Evolutionary conservation across 1,140 invertebrate genomes (phyloP).

Genomic region (Carcinoscorpius rotundicauda): DNA sequence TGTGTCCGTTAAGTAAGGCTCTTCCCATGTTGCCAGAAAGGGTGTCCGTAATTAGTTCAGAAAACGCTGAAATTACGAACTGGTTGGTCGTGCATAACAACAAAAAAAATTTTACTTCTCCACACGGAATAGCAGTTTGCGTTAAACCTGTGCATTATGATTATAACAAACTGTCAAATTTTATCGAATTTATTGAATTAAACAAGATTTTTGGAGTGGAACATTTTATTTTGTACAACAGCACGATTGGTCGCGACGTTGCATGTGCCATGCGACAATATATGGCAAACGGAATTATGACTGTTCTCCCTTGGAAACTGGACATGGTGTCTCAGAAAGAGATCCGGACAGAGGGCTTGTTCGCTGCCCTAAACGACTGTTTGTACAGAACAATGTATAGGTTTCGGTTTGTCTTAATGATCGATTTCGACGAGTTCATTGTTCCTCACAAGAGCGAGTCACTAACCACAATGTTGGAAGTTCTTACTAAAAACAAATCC

Average conservation of each 20-base stretch:
- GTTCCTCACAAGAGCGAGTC: constrained; percentile 63
- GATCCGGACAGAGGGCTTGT: constrained; percentile 81
- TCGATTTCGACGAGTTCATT: constrained; percentile 85
- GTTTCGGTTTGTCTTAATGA: constrained; percentile 63
- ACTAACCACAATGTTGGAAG: constrained; percentile 29
- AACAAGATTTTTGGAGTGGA: constrained; percentile 71
- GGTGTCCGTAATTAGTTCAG: constrained; percentile 46
- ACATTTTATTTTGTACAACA: constrained; percentile 87
- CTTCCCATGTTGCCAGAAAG: constrained; percentile 35
- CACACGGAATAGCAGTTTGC: constrained; percentile 61
- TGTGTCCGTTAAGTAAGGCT: constrained; percentile 46
- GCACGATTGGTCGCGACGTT: constrained; percentile 65
- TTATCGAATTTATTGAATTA: constrained; percentile 86
- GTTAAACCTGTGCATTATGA: constrained; percentile 85
- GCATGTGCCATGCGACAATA: constrained; percentile 56
- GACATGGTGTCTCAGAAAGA: constrained; percentile 79
- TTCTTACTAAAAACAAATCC: constrained; percentile 12
- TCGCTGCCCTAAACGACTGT: constrained; percentile 86
- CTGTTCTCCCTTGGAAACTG: constrained; percentile 68
- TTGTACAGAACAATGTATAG: constrained; percentile 75
- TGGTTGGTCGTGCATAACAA: constrained; percentile 36
- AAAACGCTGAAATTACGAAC: constrained; percentile 41
- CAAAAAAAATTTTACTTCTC: constrained; percentile 8
- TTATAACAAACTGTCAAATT: constrained; percentile 59
- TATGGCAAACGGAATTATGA: constrained; percentile 46